These are phyloP conservation scores for Crematogaster levior DNA, from an alignment of 2,888 invertebrate genomes.

Conservation along the genomic window DNA sequence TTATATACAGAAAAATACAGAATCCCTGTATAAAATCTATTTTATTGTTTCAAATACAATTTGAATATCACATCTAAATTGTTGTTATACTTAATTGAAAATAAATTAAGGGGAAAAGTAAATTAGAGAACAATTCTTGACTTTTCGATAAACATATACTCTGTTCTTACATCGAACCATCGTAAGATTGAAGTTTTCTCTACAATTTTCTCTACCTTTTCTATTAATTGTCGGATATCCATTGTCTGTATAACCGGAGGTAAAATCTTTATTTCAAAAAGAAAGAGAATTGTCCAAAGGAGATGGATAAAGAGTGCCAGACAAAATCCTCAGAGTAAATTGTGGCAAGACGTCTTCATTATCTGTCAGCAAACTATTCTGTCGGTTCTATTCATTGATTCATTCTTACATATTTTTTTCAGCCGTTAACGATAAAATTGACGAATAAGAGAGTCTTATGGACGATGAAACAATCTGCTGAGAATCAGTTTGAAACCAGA, in stretches of 20 bases:
- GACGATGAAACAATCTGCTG: neutral
- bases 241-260: slow-evolving; percentile 21
- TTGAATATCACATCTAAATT: neutral
- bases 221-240: slow-evolving; percentile 46
- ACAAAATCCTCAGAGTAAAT: slow-evolving; percentile 53
- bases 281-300: slow-evolving; percentile 18
- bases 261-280: slow-evolving; percentile 30
- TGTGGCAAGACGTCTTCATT: slow-evolving; percentile 57
- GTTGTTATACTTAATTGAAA: neutral
- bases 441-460: slow-evolving; percentile 42
- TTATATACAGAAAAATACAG: neutral
- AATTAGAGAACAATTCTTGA: neutral
- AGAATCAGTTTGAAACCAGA: neutral
- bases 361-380: slow-evolving; percentile 45
- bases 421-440: slow-evolving; percentile 51
- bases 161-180: neutral
- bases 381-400: slow-evolving; percentile 59
- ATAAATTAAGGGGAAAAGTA: neutral
- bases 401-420: slow-evolving; percentile 44
- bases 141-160: neutral
- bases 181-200: slow-evolving; percentile 6
- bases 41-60: neutral
- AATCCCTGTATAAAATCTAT: neutral
- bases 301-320: slow-evolving; percentile 8
- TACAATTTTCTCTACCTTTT: slow-evolving; percentile 21